phyloP scores from a whole-genome alignment of 2,113 vertebrate species.

The Mola mola region DNA sequence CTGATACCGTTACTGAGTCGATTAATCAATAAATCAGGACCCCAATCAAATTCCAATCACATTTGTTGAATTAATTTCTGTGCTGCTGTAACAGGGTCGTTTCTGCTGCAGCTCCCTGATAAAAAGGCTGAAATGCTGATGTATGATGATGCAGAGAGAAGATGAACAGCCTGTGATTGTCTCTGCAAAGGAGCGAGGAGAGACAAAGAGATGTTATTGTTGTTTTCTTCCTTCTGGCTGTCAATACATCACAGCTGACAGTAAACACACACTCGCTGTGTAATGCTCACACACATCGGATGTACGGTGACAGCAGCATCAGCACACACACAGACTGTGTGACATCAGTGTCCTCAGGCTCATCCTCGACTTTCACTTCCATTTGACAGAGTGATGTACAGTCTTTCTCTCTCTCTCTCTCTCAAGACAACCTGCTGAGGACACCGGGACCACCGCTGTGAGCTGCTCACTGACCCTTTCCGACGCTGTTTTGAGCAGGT shows the following conservation, averaged over 20 bases:
- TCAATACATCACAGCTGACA: constrained; percentile 42
- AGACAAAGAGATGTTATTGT: background rate
- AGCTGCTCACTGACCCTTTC: too few species aligned
- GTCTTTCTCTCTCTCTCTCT: too few species aligned
- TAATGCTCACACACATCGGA: background rate
- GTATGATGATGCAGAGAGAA: background rate
- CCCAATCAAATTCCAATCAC: too few species aligned
- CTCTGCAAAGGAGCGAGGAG: background rate
- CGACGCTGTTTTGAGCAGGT: too few species aligned
- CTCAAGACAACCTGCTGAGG: too few species aligned
- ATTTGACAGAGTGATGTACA: constrained; percentile 25
- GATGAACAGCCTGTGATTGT: background rate
- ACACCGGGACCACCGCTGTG: background rate
- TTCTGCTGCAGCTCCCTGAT: too few species aligned
- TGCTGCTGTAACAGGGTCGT: too few species aligned
- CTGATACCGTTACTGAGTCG: too few species aligned
- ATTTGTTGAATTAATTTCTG: too few species aligned
- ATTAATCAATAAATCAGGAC: too few species aligned
- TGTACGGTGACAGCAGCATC: constrained; percentile 4
- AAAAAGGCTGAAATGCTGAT: background rate
- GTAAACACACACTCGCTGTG: background rate
- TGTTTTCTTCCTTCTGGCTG: constrained; percentile 3
- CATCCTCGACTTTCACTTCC: constrained; percentile 26
- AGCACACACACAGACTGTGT: background rate
- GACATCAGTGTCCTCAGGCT: constrained; percentile 41